These are phyloP conservation scores for Lordiphosa andalusiaca DNA, from an alignment of 2,888 invertebrate genomes.

Conservation along the genomic window DNA sequence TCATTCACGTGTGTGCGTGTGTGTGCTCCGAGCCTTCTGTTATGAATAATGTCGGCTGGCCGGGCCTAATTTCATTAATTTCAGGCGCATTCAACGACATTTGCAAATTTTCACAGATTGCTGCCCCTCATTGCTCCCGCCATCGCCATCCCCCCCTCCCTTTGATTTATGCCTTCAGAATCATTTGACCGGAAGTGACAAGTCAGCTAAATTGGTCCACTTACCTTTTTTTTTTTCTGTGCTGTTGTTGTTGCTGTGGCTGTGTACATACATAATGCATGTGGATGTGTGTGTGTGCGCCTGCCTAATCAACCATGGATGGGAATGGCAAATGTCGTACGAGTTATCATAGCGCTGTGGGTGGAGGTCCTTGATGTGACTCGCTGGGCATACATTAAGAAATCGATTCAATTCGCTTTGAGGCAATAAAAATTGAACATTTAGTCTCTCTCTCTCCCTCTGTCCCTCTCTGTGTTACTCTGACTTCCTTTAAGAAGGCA, in stretches of 20 bases:
- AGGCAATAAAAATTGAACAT: constrained; percentile 68
- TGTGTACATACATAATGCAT: constrained; percentile 17
- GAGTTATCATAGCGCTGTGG: constrained; percentile 38
- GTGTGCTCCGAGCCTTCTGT: too few species aligned
- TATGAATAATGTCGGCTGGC: constrained; percentile 19
- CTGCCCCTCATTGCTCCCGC: constrained; percentile 22
- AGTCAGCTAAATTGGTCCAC: constrained; percentile 68
- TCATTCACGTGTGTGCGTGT: too few species aligned
- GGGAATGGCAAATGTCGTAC: constrained; percentile 59
- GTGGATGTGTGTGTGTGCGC: constrained; percentile 20
- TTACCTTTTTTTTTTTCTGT: constrained; percentile 52
- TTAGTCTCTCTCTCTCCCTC: constrained; percentile 39
- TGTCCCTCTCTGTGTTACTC: constrained; percentile 8
- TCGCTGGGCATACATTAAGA: constrained; percentile 53
- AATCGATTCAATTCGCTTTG: constrained; percentile 64
- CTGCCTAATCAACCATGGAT: constrained; percentile 66
- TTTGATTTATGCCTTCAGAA: constrained; percentile 43
- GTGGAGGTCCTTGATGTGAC: constrained; percentile 24
- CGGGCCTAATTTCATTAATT: constrained; percentile 67
- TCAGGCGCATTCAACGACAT: constrained; percentile 59
- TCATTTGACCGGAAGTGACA: constrained; percentile 73
- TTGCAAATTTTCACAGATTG: constrained; percentile 61
- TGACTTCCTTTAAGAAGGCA: constrained; percentile 12
- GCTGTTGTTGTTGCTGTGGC: constrained; percentile 5
- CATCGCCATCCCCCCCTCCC: too few species aligned